These are phyloP conservation scores for Acrobasis consociella DNA, from an alignment of 2,888 invertebrate species.

Conservation along the genomic window DNA sequence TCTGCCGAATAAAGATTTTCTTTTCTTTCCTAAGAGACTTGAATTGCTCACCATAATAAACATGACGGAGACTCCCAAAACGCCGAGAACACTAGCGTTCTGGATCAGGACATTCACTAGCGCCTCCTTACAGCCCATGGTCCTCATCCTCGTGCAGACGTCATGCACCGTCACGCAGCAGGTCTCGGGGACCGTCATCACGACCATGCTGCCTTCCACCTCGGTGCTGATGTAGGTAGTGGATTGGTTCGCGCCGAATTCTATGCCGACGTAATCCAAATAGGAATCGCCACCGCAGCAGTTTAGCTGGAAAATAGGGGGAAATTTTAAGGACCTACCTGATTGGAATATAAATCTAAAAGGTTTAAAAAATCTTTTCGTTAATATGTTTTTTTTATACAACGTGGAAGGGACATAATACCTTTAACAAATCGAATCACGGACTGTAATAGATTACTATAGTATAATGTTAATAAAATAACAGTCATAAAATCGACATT, in stretches of 20 bases:
- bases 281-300: slow-evolving; percentile 68
- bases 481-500: no score
- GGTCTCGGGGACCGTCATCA: slow-evolving; percentile 52
- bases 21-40: no score
- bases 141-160: slow-evolving; percentile 51
- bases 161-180: slow-evolving; percentile 51
- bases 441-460: no score
- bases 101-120: slow-evolving; percentile 58
- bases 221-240: slow-evolving; percentile 49
- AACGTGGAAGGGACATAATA: no score
- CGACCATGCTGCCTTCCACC: slow-evolving; percentile 41
- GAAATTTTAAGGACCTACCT: no score
- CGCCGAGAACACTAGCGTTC: slow-evolving; percentile 67
- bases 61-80: slow-evolving; percentile 73
- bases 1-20: no score
- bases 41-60: slow-evolving; percentile 63
- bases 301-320: slow-evolving; percentile 51
- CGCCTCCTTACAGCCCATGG: slow-evolving; percentile 55
- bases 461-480: no score
- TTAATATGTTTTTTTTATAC: no score
- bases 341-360: no score
- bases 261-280: slow-evolving; percentile 57
- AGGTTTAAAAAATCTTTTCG: no score
- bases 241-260: slow-evolving; percentile 54
- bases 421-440: no score